Evolutionary conservation across 2,797 vertebrate genomes (phyloP).

Genomic region (Chaetodon trifasciatus): DNA sequence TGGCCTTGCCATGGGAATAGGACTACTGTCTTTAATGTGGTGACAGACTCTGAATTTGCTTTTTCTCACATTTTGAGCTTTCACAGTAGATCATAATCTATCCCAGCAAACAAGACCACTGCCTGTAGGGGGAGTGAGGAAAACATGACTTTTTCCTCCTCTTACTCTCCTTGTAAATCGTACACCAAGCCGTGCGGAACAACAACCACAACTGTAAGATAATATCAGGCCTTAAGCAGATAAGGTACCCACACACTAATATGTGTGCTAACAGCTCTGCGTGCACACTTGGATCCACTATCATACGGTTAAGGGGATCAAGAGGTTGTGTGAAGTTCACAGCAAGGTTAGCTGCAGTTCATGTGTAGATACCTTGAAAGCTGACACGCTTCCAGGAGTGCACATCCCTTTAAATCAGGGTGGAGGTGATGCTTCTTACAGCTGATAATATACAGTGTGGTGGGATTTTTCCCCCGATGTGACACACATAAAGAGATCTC

Average conservation of each 20-base stretch:
- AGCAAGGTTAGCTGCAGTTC: conserved; percentile 18
- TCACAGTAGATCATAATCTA: conserved; percentile 21
- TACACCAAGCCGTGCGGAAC: neutral
- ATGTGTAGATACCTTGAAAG: conserved; percentile 6
- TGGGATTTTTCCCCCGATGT: neutral
- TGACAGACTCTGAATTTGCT: conserved; percentile 3
- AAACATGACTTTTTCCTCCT: neutral
- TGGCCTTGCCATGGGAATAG: neutral
- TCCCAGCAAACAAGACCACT: neutral
- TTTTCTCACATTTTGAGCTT: neutral
- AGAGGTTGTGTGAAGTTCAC: conserved; percentile 28
- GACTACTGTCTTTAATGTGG: neutral
- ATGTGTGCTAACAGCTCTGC: conserved; percentile 9
- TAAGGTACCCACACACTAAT: neutral
- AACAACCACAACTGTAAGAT: conserved; percentile 35
- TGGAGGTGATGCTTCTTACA: neutral
- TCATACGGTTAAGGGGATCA: conserved; percentile 1
- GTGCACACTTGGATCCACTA: neutral
- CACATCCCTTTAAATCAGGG: neutral
- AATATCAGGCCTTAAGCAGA: conserved; percentile 39
- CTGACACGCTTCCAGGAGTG: neutral
- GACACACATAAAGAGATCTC: neutral
- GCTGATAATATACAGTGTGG: neutral
- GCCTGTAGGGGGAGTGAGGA: conserved; percentile 2
- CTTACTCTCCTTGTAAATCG: conserved; percentile 32